These are phyloP conservation scores for Agrypnia vestita DNA, from an alignment of 1,140 invertebrate species.

Conservation along the genomic window DNA sequence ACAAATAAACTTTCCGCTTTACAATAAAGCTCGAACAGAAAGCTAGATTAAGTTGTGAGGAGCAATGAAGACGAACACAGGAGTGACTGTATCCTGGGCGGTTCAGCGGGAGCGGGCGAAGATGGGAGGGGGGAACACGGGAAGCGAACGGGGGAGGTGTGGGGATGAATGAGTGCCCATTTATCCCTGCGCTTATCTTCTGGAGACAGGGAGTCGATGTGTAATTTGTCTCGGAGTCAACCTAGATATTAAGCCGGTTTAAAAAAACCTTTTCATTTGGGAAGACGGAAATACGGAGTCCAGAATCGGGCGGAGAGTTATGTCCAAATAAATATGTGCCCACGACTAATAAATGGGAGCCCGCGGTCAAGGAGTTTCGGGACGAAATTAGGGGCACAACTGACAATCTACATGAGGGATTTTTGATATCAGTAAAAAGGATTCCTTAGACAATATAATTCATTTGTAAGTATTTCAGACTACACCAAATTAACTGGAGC, in stretches of 20 bases:
- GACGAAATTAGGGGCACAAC: too few relatives aligned
- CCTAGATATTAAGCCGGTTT: conserved; percentile 15
- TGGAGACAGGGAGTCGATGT: conserved; percentile 15
- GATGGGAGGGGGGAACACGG: not conserved
- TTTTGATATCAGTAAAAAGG: too few relatives aligned
- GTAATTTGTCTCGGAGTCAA: conserved; percentile 9
- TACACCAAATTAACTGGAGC: too few relatives aligned
- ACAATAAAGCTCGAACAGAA: too few relatives aligned
- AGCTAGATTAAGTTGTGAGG: too few relatives aligned
- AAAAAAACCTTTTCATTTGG: not conserved
- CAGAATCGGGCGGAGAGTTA: not conserved
- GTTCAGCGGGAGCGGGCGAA: not conserved
- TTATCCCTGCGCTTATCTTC: conserved; percentile 8
- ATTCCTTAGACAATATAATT: too few relatives aligned
- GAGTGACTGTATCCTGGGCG: not conserved
- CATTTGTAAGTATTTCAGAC: too few relatives aligned
- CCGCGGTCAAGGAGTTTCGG: too few relatives aligned
- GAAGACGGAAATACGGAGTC: too few relatives aligned
- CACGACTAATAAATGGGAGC: too few relatives aligned
- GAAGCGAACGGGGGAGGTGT: not conserved
- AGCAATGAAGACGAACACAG: not conserved
- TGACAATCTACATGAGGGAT: too few relatives aligned
- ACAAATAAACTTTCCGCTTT: too few relatives aligned
- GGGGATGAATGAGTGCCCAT: conserved; percentile 20
- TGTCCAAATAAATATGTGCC: not conserved